Evolutionary conservation across 2,888 invertebrate genomes (phyloP).

Genomic region (Artemia sp.): DNA sequence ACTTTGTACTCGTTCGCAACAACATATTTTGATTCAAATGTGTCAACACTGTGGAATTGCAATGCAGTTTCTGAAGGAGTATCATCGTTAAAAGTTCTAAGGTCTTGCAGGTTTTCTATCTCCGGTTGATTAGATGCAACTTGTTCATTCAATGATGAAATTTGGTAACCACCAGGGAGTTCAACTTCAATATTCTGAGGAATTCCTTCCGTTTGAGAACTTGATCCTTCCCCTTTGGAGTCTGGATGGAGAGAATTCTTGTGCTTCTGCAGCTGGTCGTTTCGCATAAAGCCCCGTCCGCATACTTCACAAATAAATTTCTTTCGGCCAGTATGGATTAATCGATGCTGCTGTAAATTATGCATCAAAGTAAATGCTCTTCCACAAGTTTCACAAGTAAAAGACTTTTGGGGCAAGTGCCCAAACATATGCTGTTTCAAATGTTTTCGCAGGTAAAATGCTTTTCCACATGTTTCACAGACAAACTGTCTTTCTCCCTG

Average conservation of each 20-base stretch:
- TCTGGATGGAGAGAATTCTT: neutral
- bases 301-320: slow-evolving; percentile 5
- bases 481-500: slow-evolving; percentile 30
- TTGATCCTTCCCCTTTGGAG: too few relatives aligned
- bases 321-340: slow-evolving; percentile 11
- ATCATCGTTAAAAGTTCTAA: too few relatives aligned
- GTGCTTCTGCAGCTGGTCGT: slow-evolving; percentile 5
- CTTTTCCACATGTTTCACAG: slow-evolving; percentile 33
- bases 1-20: too few relatives aligned
- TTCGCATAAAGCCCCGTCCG: slow-evolving; percentile 11
- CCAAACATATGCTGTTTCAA: slow-evolving; percentile 19
- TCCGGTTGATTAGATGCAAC: too few relatives aligned
- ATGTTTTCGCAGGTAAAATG: slow-evolving; percentile 27
- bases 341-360: slow-evolving; percentile 22
- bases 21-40: too few relatives aligned
- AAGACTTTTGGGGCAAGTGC: slow-evolving; percentile 13
- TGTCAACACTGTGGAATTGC: too few relatives aligned
- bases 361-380: slow-evolving; percentile 23
- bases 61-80: too few relatives aligned
- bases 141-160: too few relatives aligned
- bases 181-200: too few relatives aligned
- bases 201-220: too few relatives aligned
- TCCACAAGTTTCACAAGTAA: slow-evolving; percentile 19
- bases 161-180: too few relatives aligned
- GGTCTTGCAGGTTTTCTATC: too few relatives aligned